Base-by-base conservation (phyloP, 2,113 vertebrate species). In the Gymnorhina tibicen region DNA sequence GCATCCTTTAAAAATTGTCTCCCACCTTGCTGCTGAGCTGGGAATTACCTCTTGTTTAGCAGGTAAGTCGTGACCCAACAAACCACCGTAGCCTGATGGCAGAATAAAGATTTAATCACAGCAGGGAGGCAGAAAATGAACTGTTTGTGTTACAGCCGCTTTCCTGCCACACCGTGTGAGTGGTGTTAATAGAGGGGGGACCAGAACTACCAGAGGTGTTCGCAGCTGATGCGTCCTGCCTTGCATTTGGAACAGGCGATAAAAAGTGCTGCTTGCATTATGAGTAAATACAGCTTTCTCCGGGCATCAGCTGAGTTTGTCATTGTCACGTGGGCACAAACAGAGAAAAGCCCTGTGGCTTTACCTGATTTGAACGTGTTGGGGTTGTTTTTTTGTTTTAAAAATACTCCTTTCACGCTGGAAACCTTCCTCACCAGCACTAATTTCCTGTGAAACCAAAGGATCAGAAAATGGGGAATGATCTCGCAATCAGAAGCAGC, bases 141-240 rank as follows among this genome's bases (percentile, higher is more conserved):
- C n/a, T 81, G 94, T 96, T 96, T 92, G 2, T 84, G 91, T 95
- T 95, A 33, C 88, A 91, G 37, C 42, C 7, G 50, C 88, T 92
- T 86, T 88, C 16, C 88, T 95, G 91, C 74, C 82, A 50, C 90
- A 69, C 63, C 17, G 18, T 39, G 82, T 33, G 63, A 64, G 50
- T 32, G 42, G 46, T 86, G 92, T 55, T 86, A 96, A 91, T 81
- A 70, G 91, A 88, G 83, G 64, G 33, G 92, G 59, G 88, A 96
- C 75, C 55, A 3, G 19, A 92, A 49, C 76, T 6, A 52, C 72
- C 94, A 47, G 63, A 92, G 94, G 86, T 93, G 64, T 59, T 49
- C 41, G 75, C 79, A 70, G 70, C 75, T 69, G 3, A 46, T n/a
- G 41, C 26, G 13, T 47, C 41, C 75, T 93, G 37, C 70, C 83